Evolutionary conservation across 2,113 vertebrate species (phyloP), one percentile per base, ranked within the genome.

Genomic region (Daboia siamensis): DNA sequence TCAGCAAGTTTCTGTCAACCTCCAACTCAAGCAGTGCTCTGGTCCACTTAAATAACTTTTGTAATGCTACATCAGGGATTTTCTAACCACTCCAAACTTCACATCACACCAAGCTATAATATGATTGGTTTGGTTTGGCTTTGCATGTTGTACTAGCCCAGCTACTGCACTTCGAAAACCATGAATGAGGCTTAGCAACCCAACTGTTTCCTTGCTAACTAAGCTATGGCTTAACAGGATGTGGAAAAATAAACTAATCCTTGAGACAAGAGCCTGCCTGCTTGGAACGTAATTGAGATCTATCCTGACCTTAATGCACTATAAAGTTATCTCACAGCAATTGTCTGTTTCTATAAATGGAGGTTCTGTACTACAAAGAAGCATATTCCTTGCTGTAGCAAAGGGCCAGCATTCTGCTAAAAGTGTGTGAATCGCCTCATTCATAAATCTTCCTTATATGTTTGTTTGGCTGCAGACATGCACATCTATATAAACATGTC

Each of bases 381-480:
- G 51, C 90, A 0, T 0, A 24, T 0, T 29, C 3, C 48, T n/a
- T 91, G 57, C n/a, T 69, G 90, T 44, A 61, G 23, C 52, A 93
- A 94, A 13, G 91, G 17, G n/a, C 20, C 0, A 92, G 61, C 4
- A 4, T 89, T 84, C 39, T 51, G 87, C 89, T 24, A 48, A 92
- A 85, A 92, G 4, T 51, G 57, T 93, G 48, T 88, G 90, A 89
- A 90, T 26, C 0, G 10, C 24, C 56, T 94, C 29, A 5, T 87
- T 85, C 56, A 89, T 90, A 8, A 29, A 94, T 91, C 86, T 90
- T 88, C 64, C 69, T 91, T n/a, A 2, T 89, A 93, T 92, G 93
- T 94, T 95, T 94, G 54, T 92, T 95, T 93, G 64, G 94, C 95
- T 94, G 80, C 92, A 95, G 93, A 64, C 86, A 64, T 93, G 94